Conservation (phyloP, 2,113 vertebrate genomes). For the Gymnorhina tibicen region DNA sequence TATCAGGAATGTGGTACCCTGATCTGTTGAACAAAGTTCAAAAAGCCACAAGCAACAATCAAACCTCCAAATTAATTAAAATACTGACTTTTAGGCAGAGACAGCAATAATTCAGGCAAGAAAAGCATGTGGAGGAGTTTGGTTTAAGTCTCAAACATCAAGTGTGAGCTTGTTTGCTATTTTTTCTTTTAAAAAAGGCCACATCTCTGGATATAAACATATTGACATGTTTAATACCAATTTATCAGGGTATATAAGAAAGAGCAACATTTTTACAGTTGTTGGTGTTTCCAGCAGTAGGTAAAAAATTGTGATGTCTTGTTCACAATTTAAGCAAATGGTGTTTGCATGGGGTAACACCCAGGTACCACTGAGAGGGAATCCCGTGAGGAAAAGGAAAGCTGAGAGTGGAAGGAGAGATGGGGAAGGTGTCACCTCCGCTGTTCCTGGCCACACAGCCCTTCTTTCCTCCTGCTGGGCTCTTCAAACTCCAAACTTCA, state of each 20-base stretch:
- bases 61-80: background rate
- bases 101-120: background rate
- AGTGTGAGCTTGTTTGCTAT: background rate
- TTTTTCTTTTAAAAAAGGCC: background rate
- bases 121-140: background rate
- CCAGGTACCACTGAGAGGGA: background rate
- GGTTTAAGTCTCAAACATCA: background rate
- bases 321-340: background rate
- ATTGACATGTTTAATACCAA: background rate
- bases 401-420: background rate
- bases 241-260: background rate
- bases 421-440: accelerated
- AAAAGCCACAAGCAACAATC: background rate
- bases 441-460: background rate
- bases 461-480: background rate
- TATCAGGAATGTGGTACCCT: background rate
- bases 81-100: background rate
- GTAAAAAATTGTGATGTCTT: background rate
- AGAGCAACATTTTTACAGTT: background rate
- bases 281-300: background rate
- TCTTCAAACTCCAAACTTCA: background rate
- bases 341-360: background rate
- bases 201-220: background rate
- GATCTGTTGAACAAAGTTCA: background rate
- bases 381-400: background rate